phyloP scores from a whole-genome alignment of 2,797 vertebrate species.

The Rhyacichthys aspro region DNA sequence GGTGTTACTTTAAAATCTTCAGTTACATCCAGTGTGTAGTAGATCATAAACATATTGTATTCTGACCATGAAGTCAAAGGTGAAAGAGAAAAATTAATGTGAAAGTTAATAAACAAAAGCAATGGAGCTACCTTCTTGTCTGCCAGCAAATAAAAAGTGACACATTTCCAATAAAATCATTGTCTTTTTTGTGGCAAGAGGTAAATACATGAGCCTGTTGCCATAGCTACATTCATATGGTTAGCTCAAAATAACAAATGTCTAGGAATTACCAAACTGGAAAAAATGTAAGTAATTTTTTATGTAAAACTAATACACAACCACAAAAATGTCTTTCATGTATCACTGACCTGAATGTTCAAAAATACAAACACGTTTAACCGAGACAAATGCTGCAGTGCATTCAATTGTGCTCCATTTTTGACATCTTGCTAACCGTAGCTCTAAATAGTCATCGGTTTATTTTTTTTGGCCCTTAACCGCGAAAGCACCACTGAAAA shows the following conservation, averaged over 20 bases:
- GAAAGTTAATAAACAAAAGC: too few species aligned
- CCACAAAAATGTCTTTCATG: too few species aligned
- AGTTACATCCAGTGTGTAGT: too few species aligned
- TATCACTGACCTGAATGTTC: too few species aligned
- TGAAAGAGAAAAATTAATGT: too few species aligned
- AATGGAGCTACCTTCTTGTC: too few species aligned
- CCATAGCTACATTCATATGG: conserved; percentile 39
- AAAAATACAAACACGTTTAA: not conserved
- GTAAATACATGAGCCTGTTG: conserved; percentile 11
- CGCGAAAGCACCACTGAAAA: conserved; percentile 16
- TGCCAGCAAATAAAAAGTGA: not conserved
- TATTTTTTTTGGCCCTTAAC: conserved; percentile 6
- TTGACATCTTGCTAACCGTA: conserved; percentile 3
- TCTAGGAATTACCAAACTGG: too few species aligned
- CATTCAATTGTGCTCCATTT: not conserved
- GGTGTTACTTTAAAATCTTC: too few species aligned
- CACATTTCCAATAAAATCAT: conserved; percentile 11
- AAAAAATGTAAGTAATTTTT: too few species aligned
- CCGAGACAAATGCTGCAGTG: not conserved
- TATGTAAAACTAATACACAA: too few species aligned
- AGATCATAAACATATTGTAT: too few species aligned
- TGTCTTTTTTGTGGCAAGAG: conserved; percentile 2
- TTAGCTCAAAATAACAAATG: conserved; percentile 23
- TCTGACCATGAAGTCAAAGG: too few species aligned
- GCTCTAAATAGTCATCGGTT: not conserved